Conservation (phyloP, 2,797 vertebrate genomes). For the Hyperoplus immaculatus region DNA sequence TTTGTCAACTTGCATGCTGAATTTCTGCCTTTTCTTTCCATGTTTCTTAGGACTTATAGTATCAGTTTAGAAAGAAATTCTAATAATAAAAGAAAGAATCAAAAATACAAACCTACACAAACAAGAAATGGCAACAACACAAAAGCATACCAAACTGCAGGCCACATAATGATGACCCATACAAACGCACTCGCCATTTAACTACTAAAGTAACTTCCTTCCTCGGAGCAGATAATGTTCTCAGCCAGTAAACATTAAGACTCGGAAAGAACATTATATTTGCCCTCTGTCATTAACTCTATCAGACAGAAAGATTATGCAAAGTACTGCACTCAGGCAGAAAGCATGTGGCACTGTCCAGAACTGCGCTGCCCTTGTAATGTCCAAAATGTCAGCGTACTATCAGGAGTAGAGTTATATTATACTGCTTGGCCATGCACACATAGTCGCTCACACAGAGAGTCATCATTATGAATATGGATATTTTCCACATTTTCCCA, state of each 20-base stretch:
- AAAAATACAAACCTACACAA: neutral
- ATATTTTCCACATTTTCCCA: constrained; percentile 57
- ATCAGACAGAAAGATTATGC: constrained; percentile 57
- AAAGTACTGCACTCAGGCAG: constrained; percentile 58
- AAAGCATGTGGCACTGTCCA: constrained; percentile 45
- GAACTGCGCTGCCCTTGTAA: constrained; percentile 34
- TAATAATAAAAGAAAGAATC: neutral
- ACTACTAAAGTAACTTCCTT: constrained; percentile 16
- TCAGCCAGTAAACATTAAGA: constrained; percentile 16
- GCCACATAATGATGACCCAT: neutral
- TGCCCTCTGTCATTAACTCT: neutral
- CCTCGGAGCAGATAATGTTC: neutral
- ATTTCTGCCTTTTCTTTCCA: neutral
- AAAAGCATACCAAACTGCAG: neutral
- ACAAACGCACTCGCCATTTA: neutral
- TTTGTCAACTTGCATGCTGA: neutral
- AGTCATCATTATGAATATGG: constrained; percentile 65
- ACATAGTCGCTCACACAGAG: constrained; percentile 35
- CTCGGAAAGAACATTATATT: constrained; percentile 9
- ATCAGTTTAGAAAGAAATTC: neutral
- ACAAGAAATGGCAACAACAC: neutral
- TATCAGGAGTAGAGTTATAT: constrained; percentile 40
- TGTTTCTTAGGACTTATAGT: neutral
- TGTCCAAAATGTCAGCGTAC: constrained; percentile 69
- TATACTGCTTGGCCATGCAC: constrained; percentile 13